Evolutionary conservation across 2,888 invertebrate species (phyloP).

Genomic region (Diabrotica balteata): DNA sequence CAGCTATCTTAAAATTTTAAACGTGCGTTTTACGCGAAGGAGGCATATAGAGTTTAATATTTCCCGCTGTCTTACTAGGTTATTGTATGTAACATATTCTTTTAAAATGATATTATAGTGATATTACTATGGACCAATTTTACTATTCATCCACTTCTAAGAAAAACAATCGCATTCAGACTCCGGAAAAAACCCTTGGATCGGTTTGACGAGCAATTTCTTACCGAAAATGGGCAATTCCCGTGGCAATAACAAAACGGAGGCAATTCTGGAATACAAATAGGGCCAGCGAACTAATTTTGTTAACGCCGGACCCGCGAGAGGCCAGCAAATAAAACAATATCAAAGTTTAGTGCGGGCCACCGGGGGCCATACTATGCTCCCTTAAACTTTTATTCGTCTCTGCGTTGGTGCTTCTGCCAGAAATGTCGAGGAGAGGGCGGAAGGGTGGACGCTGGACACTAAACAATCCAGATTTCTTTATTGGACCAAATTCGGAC

Average conservation of each 20-base stretch:
- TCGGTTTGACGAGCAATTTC: slow-evolving; percentile 45
- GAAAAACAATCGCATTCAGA: too few species aligned
- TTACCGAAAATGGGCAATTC: slow-evolving; percentile 53
- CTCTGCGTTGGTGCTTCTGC: slow-evolving; percentile 12
- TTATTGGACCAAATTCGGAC: slow-evolving; percentile 6
- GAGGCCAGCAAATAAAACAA: slow-evolving; percentile 60
- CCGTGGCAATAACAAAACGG: slow-evolving; percentile 56
- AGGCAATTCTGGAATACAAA: slow-evolving; percentile 60
- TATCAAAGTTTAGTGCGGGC: slow-evolving; percentile 61
- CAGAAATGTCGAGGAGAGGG: neutral
- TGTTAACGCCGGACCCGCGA: slow-evolving; percentile 60
- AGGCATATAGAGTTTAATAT: too few species aligned
- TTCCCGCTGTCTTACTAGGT: too few species aligned
- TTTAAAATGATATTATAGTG: too few species aligned
- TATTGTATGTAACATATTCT: too few species aligned
- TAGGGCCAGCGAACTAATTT: slow-evolving; percentile 59
- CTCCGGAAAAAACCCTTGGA: slow-evolving; percentile 30
- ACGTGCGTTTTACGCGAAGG: too few species aligned
- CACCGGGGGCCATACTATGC: slow-evolving; percentile 48
- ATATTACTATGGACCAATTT: too few species aligned
- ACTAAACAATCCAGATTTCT: slow-evolving; percentile 14
- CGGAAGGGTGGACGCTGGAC: slow-evolving; percentile 7
- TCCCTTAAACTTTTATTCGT: slow-evolving; percentile 52
- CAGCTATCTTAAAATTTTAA: too few species aligned
- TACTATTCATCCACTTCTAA: too few species aligned